Evolutionary conservation across 2,888 invertebrate species (phyloP), one percentile per base, ranked within the genome.

Genomic region (Chaitophorus viminalis): DNA sequence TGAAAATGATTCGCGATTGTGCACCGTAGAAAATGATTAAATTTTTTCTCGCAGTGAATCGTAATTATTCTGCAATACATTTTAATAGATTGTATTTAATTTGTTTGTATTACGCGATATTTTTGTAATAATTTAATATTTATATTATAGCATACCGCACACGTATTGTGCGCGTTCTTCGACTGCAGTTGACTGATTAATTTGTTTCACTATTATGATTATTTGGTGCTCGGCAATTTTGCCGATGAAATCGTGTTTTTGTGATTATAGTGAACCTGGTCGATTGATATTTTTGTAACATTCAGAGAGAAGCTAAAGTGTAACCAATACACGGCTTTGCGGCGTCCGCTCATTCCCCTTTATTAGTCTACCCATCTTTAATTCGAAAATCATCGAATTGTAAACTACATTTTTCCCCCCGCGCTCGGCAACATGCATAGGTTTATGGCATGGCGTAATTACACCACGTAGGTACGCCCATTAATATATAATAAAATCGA

Each of bases 341-440:
- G 36, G 36, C 46, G 46, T 14, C 46, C 6, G 9, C 9, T 9
- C 5, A 1, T 9, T 9, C 46, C 8, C 46, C 46, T 9, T 9
- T 3, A 8, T 14, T 14, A 8, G 8, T 46, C 46, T 1, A 11
- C 14, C 11, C 46, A 3, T 74, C 36, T 75, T 75, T 36, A 75
- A 76, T 31, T 46, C 25, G 46, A 65, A 76, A 21, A 76, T 60
- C 84, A 18, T 84, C 84, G 76, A 31, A 84, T 84, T 46, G 76
- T 68, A 65, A 84, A 84, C 65, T 46, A 4, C 65, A 4, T 46
- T 65, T 75, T 75, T n/a, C 33, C 54, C 54, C 74, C 21, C 18
- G 25, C 3, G n/a, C n/a, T n/a, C n/a, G 6, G 52, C 4, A 46
- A 0, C 46, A 11, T 14, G 46, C 46, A 14, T 46, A 46, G 14